Percentiles rank a stretch among this genome's conserved stretches.
Evolutionary conservation across 2,888 invertebrate species (phyloP).

Genomic region (Anaspis maculata): DNA sequence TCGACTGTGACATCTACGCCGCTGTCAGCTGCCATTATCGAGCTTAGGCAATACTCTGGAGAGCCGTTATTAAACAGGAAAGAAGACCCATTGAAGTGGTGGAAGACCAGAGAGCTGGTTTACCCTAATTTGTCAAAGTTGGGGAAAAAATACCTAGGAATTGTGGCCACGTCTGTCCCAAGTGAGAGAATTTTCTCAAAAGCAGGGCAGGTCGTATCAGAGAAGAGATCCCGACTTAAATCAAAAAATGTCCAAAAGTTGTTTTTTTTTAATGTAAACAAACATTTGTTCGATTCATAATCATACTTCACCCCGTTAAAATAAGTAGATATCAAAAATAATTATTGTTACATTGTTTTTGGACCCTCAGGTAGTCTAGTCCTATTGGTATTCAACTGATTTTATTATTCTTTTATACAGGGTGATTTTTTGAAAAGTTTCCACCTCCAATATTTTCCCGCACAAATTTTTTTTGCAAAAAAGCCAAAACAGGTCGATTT

Average conservation of each 20-base stretch:
- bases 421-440: too few relatives aligned
- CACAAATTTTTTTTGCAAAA: too few relatives aligned
- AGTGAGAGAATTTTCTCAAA: slow-evolving; percentile 12
- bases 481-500: too few relatives aligned
- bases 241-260: slow-evolving; percentile 7
- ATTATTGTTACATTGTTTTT: too few relatives aligned
- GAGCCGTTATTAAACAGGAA: slow-evolving; percentile 1
- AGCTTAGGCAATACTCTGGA: slow-evolving; percentile 4
- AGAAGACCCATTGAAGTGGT: slow-evolving; percentile 7
- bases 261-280: slow-evolving; percentile 5
- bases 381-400: too few relatives aligned
- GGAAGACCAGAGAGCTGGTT: slow-evolving; percentile 3
- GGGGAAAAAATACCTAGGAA: slow-evolving; percentile 4
- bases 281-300: too few relatives aligned
- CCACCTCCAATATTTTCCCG: too few relatives aligned
- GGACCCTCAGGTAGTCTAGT: too few relatives aligned
- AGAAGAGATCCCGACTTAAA: slow-evolving; percentile 6
- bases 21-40: neutral
- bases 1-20: neutral
- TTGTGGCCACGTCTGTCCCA: slow-evolving; percentile 11
- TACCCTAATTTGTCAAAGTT: slow-evolving; percentile 7
- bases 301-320: too few relatives aligned
- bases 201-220: slow-evolving; percentile 6
- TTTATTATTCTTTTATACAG: too few relatives aligned
- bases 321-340: too few relatives aligned